A percentile compares a stretch with the other conserved stretches of the same genome.
phyloP scores from a whole-genome alignment of 2,113 vertebrate species.

The Cervus canadensis region DNA sequence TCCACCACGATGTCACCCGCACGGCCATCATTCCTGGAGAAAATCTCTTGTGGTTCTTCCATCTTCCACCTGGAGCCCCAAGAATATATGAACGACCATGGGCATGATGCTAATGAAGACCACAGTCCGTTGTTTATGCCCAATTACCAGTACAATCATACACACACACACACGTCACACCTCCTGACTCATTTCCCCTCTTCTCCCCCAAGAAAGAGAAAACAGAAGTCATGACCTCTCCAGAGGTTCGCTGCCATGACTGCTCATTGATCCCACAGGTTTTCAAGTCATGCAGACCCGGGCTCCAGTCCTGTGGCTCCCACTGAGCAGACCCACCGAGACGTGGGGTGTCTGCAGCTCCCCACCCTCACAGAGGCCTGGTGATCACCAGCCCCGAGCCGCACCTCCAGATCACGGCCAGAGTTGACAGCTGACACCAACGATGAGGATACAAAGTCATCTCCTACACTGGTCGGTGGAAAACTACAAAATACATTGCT shows the following conservation, averaged over 20 bases:
- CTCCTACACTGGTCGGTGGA: rapidly evolving
- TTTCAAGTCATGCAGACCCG: rapidly evolving
- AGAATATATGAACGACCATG: rapidly evolving
- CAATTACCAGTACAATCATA: rapidly evolving
- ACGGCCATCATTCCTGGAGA: not conserved
- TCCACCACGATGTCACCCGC: conserved; percentile 53
- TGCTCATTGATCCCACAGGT: rapidly evolving
- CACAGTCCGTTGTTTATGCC: rapidly evolving
- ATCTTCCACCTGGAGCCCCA: not conserved
- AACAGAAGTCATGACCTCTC: rapidly evolving
- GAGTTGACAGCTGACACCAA: rapidly evolving
- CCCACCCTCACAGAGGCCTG: not conserved
- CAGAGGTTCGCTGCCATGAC: rapidly evolving
- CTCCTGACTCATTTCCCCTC: too few relatives aligned
- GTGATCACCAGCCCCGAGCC: rapidly evolving
- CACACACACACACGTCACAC: too few relatives aligned
- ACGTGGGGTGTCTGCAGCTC: rapidly evolving
- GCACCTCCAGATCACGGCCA: rapidly evolving
- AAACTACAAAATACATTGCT: rapidly evolving
- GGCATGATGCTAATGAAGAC: rapidly evolving
- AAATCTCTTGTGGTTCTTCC: not conserved
- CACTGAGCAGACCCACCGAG: rapidly evolving
- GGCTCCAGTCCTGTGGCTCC: rapidly evolving
- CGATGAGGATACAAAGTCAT: too few relatives aligned
- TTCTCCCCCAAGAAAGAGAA: not conserved